Evolutionary conservation across 2,888 invertebrate genomes (phyloP).

Genomic region (Creontiades dilutus): DNA sequence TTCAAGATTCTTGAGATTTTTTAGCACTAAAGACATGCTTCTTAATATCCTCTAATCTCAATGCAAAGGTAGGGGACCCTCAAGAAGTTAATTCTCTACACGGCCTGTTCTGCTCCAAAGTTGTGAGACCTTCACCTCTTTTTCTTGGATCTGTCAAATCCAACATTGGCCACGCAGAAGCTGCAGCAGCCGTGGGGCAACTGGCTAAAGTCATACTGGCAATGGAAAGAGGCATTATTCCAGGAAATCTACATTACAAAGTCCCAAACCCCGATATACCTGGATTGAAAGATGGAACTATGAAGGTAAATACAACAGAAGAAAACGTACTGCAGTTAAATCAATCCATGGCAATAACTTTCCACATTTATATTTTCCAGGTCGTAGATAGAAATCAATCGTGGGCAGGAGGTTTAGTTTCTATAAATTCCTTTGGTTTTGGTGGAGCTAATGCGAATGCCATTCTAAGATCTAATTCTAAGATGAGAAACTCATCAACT

Average conservation of each 20-base stretch:
- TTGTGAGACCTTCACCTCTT: constrained; percentile 84
- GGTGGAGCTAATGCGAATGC: constrained; percentile 98
- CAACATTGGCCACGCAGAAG: constrained; percentile 99
- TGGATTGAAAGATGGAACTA: constrained; percentile 91
- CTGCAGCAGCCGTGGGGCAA: constrained; percentile 93
- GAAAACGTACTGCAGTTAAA: background rate
- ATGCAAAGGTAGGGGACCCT: constrained; percentile 92
- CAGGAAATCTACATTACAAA: constrained; percentile 93
- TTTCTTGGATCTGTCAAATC: constrained; percentile 97
- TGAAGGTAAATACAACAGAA: constrained; percentile 82
- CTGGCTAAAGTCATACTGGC: constrained; percentile 94
- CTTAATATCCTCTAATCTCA: no score
- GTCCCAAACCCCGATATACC: constrained; percentile 94
- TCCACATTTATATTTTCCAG: constrained; percentile 77
- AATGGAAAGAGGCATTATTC: constrained; percentile 94
- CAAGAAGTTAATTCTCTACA: constrained; percentile 97
- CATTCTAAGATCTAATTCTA: constrained; percentile 88
- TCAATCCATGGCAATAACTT: background rate
- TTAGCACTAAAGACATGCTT: no score
- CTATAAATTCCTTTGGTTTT: constrained; percentile 98
- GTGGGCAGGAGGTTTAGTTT: constrained; percentile 95
- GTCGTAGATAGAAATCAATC: constrained; percentile 90
- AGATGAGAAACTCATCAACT: constrained; percentile 82
- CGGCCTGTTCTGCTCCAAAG: constrained; percentile 91
- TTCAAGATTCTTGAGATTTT: no score